These are phyloP conservation scores for Alces alces DNA, from an alignment of 2,113 vertebrate species.

Conservation along the genomic window DNA sequence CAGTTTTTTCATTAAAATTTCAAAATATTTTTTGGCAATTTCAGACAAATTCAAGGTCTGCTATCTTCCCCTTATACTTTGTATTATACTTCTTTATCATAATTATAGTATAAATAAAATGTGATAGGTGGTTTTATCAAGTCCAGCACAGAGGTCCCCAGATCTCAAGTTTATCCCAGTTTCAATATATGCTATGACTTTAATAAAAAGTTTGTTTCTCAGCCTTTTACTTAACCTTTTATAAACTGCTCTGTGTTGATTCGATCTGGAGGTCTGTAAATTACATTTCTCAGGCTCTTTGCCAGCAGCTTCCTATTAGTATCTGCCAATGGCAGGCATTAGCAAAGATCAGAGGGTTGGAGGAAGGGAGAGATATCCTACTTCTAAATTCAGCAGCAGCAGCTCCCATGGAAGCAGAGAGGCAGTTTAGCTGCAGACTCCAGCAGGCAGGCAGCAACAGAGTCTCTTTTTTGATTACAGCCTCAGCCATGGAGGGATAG, in stretches of 20 bases:
- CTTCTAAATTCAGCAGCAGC: not conserved
- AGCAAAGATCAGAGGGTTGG: not conserved
- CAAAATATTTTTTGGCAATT: conserved; percentile 20
- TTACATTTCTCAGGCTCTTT: not conserved
- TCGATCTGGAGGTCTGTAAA: not conserved
- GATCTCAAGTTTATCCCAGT: not conserved
- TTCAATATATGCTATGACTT: not conserved
- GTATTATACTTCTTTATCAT: not conserved
- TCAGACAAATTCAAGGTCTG: not conserved
- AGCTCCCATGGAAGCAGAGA: not conserved
- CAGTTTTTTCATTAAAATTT: conserved; percentile 12
- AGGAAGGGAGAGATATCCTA: not conserved
- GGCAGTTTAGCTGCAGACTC: not conserved
- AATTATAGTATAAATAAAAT: not conserved
- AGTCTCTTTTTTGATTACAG: not conserved
- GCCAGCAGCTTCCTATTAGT: not conserved
- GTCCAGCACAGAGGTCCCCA: not conserved
- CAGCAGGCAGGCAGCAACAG: not conserved
- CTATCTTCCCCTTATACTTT: not conserved
- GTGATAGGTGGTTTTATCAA: not conserved
- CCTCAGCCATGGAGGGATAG: not conserved
- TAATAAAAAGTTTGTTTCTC: not conserved
- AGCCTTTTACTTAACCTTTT: not conserved
- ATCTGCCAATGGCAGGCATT: not conserved
- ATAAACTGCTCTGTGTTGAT: not conserved